Evolutionary conservation across 2,888 invertebrate genomes (phyloP), one percentile per base, ranked within the genome.

Genomic region (Eremobia ochroleuca): DNA sequence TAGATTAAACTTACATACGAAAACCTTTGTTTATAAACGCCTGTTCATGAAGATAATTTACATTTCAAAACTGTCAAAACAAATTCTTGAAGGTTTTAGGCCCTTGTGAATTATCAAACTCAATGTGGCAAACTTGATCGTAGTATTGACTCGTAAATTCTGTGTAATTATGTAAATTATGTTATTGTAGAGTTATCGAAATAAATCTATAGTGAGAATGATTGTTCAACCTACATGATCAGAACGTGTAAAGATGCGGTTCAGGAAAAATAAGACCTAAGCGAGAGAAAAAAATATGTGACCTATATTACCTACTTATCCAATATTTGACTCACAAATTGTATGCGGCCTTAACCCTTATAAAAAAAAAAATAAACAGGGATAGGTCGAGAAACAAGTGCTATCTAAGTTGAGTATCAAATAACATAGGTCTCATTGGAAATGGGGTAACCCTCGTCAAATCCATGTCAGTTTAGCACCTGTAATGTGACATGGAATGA

Each of bases 381-480:
- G 40, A 61, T 31, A 49, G 34, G 43, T 40, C 59, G 46, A 71
- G 73, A 76, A 77, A 77, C 73, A 77, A 73, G 69, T 72, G 59
- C 69, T 65, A 76, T 81, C 70, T 59, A 72, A 49, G 67, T 55
- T 67, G 70, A 74, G 84, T 82, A 87, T 82, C 79, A 68, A 85
- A 76, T 82, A 83, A 82, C 70, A 79, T 62, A 76, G 75, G 59
- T 71, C 61, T 64, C 73, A 78, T 82, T 82, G 81, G 74, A 86
- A 83, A 66, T 69, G 82, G 80, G 81, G 75, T 73, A 82, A 90
- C 90, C 90, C 85, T 85, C 87, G 89, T 91, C 91, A 91, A 90
- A 91, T 90, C 87, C 90, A 86, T 84, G 91, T 89, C 89, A 87
- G 69, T 71, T 81, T 59, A 65, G 21, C 66, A 75, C 62, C 67